Percentiles rank a stretch among this genome's conserved stretches.
Evolutionary conservation across 2,888 invertebrate genomes (phyloP).

Genomic region (Smittia sp.): DNA sequence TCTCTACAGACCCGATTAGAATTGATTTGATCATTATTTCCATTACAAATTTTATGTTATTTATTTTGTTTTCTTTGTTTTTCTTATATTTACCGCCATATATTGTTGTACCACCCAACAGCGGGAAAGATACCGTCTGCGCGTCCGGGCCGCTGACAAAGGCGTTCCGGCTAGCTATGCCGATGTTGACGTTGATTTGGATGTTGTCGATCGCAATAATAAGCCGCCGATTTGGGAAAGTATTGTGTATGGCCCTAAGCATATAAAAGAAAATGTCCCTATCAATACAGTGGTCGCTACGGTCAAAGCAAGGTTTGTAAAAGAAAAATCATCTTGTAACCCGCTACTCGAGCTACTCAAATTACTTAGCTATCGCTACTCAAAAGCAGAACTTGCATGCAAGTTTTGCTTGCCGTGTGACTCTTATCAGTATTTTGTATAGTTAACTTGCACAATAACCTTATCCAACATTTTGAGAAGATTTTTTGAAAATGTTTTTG

Average conservation of each 20-base stretch:
- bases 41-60: constrained; percentile 34
- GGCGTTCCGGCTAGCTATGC: constrained; percentile 88
- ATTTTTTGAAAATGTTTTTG: neutral
- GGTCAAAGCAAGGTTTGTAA: constrained; percentile 97
- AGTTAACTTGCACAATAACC: constrained; percentile 29
- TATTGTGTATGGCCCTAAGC: constrained; percentile 94
- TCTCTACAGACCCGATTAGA: constrained; percentile 9
- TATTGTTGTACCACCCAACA: constrained; percentile 50
- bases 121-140: constrained; percentile 95
- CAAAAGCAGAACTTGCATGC: neutral
- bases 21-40: constrained; percentile 20
- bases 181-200: constrained; percentile 96
- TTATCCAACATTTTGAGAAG: constrained; percentile 18
- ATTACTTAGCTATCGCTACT: constrained; percentile 11
- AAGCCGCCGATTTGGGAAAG: constrained; percentile 96
- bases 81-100: constrained; percentile 35
- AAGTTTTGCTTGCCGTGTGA: constrained; percentile 27
- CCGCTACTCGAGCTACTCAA: constrained; percentile 19
- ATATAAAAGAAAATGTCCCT: constrained; percentile 98
- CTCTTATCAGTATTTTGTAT: constrained; percentile 23
- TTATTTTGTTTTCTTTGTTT: constrained; percentile 36
- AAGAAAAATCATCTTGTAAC: constrained; percentile 46
- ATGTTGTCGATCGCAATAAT: constrained; percentile 98
- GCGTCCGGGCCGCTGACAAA: constrained; percentile 94
- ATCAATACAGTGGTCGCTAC: constrained; percentile 98